These are phyloP conservation scores for Arvicanthis niloticus DNA, from an alignment of 2,113 vertebrate genomes.

Conservation along the genomic window DNA sequence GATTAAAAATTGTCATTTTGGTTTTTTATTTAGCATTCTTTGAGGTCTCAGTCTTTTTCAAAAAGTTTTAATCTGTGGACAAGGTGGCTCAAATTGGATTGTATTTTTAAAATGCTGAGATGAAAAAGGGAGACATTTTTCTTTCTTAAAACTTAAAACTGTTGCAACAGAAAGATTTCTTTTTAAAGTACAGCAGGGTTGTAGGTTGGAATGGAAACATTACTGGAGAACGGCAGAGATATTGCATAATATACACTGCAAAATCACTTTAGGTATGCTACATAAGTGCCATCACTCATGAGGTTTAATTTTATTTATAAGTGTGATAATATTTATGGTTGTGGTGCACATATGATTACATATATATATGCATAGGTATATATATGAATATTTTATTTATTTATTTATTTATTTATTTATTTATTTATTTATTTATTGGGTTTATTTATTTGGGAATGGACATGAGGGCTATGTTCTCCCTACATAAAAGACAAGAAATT, in stretches of 20 bases:
- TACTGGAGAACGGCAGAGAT: neutral
- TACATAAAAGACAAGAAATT: neutral
- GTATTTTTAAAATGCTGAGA: neutral
- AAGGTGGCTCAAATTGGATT: constrained; percentile 61
- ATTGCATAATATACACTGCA: neutral
- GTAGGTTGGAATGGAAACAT: neutral
- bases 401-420: neutral
- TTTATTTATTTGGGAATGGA: neutral
- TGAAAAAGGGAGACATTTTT: neutral
- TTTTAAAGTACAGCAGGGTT: neutral
- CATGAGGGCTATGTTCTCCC: neutral
- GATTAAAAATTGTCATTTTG: constrained; percentile 18
- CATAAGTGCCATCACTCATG: neutral
- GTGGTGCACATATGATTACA: neutral
- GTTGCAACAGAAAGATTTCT: neutral
- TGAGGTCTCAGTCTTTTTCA: neutral
- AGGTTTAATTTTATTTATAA: neutral
- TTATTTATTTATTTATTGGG: neutral
- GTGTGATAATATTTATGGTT: neutral
- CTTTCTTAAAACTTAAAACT: neutral
- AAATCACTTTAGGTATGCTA: neutral
- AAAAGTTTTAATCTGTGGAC: constrained; percentile 73
- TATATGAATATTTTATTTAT: neutral
- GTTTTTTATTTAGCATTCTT: constrained; percentile 68
- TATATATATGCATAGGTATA: neutral